phyloP scores from a whole-genome alignment of 2,113 vertebrate genomes.

The Podarcis muralis region DNA sequence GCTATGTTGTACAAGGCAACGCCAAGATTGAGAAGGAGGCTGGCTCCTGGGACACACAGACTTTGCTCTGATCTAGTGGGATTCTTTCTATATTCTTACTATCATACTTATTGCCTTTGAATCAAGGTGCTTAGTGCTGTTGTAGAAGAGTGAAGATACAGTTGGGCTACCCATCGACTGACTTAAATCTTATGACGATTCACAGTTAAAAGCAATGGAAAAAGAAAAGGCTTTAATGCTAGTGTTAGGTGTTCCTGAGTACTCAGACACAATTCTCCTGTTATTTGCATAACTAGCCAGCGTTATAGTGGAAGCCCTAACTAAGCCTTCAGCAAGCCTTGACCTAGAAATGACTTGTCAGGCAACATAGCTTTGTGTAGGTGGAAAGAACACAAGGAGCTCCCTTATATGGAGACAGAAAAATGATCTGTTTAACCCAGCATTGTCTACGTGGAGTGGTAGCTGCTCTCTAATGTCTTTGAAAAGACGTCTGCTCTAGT shows the following conservation, averaged over 20 bases:
- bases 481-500: not conserved
- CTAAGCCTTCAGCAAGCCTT: not conserved
- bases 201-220: not conserved
- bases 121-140: not conserved
- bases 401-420: not conserved
- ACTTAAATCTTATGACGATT: not conserved
- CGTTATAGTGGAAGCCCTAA: fast-evolving
- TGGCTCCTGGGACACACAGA: no score
- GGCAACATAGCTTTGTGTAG: not conserved
- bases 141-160: not conserved
- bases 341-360: constrained; percentile 14
- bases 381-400: not conserved
- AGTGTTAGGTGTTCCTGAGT: not conserved
- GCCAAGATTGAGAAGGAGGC: no score
- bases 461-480: not conserved
- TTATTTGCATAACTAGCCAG: not conserved
- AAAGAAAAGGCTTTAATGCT: not conserved
- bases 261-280: fast-evolving
- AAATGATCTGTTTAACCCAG: not conserved
- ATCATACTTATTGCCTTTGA: not conserved
- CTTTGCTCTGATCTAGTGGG: no score
- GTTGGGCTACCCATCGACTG: not conserved
- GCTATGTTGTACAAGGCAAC: no score
- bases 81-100: not conserved
- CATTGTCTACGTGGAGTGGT: not conserved